Base-by-base conservation (phyloP, 2,113 vertebrate genomes). In the Eleginops maclovinus region DNA sequence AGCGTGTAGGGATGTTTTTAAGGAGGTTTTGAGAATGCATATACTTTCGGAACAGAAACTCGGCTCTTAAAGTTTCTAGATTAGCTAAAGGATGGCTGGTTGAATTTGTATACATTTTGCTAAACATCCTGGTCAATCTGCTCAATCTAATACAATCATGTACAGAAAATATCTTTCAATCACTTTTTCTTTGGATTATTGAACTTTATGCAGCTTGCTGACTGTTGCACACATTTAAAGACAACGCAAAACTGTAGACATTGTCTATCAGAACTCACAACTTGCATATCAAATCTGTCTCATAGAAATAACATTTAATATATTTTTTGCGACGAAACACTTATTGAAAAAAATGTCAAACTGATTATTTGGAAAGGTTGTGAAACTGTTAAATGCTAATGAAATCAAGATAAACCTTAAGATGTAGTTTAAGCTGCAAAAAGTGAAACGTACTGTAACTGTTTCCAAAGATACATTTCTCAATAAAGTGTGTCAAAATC, bases 21-120 rank as follows among this genome's bases (percentile, higher is more conserved):
- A 68, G 17, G 71, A 75, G 54, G 46, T 43, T 60, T 64, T 43
- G n/a, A 70, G 55, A n/a, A n/a, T n/a, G n/a, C n/a, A n/a, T 31
- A 31, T 31, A 31, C 7, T 31, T 31, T 31, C 4, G n/a, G n/a
- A n/a, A n/a, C n/a, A n/a, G n/a, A n/a, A n/a, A n/a, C n/a, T n/a
- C n/a, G n/a, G 31, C 31, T 31, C 7, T 31, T 31, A 31, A 31
- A 31, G 31, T 7, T 31, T 31, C 31, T 31, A 7, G 31, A 6
- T 31, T 31, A 31, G 13, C 16, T 40, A 40, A 61, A 22, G 26
- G 17, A 60, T 50, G 10, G 3, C 21, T 31, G 70, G 31, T 31
- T 31, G 4, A n/a, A n/a, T n/a, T n/a, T n/a, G n/a, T n/a, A 31
- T 31, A 4, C 4, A 31, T 31, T 4, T 41, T 31, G 62, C 17